phyloP scores from a whole-genome alignment of 2,888 invertebrate genomes.

The Microchrysa polita region DNA sequence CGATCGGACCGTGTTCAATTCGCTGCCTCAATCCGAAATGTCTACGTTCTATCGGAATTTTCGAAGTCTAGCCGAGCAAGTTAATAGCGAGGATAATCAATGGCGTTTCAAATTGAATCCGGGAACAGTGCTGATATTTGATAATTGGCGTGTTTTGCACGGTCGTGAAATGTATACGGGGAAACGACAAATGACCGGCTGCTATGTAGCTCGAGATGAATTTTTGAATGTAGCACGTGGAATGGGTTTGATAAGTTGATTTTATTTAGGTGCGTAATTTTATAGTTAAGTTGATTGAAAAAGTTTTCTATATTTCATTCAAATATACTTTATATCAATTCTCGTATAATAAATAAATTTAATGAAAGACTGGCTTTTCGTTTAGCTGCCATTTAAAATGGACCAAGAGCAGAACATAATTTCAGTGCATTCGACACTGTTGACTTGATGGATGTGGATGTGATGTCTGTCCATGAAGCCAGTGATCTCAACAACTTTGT shows the following conservation, averaged over 20 bases:
- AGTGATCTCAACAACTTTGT: no score
- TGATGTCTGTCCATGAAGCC: no score
- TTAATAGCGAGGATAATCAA: conserved; percentile 66
- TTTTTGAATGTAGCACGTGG: conserved; percentile 71
- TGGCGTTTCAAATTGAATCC: conserved; percentile 72
- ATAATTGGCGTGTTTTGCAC: conserved; percentile 83
- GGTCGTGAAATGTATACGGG: conserved; percentile 78
- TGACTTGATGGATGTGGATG: no score
- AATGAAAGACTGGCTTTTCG: no score
- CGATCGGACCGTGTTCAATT: conserved; percentile 73
- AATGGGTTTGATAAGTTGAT: conserved; percentile 62
- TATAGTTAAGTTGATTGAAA: no score
- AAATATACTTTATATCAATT: no score
- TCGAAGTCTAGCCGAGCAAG: conserved; percentile 66
- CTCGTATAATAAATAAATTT: no score
- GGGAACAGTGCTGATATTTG: conserved; percentile 77
- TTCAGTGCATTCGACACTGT: no score
- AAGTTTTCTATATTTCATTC: no score
- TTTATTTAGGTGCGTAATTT: no score
- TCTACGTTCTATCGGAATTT: conserved; percentile 71
- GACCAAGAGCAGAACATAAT: no score
- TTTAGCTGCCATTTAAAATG: no score
- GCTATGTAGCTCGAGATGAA: conserved; percentile 78
- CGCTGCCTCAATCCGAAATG: conserved; percentile 67
- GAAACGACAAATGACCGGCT: conserved; percentile 72